Base-by-base conservation (phyloP, 2,113 vertebrate genomes). In the Sapayoa aenigma region DNA sequence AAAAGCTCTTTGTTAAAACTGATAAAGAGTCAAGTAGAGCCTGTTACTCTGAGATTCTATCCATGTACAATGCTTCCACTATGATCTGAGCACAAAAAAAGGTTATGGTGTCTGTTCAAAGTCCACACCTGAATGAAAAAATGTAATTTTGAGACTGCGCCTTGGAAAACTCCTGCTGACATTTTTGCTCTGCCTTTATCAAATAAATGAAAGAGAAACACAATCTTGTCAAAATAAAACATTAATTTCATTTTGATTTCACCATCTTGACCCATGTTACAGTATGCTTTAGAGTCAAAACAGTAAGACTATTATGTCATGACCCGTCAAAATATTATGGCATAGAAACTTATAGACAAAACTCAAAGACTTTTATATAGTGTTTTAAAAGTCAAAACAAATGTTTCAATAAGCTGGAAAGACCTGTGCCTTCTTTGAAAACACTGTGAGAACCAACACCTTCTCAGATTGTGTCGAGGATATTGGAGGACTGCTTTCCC, bases 271-370 rank as follows among this genome's bases (percentile, higher is more conserved):
- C 77, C 94, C 74, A 42, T 95, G 89, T 89, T 92, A 76, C 72
- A 91, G 73, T 84, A 76, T 46, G 58, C 52, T 91, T 84, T 53
- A 77, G 87, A 96, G 94, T 94, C 95, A 97, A 96, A 96, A 97
- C 87, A 95, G 62, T 91, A 82, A 94, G 77, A 66, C 58, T 89
- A 92, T 93, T 95, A 82, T 89, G 74, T 84, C 41, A 49, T 79
- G 49, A 91, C 81, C n/a, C 17, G 4, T 95, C 93, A 91, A 85
- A 95, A 87, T 95, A 91, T 95, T 97, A 82, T 84, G 80, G 76
- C 80, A 94, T 11, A 46, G 66, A 81, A 93, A 93, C 79, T 50
- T 72, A 94, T 62, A 97, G 93, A 94, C 89, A 94, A 95, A 97
- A 97, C 74, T 95, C 84, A 33, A 82, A 76, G 66, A 50, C 80